Percentiles rank a stretch among this genome's conserved stretches.
Conservation (phyloP, 2,888 invertebrate genomes). For the Athalia circularis region DNA sequence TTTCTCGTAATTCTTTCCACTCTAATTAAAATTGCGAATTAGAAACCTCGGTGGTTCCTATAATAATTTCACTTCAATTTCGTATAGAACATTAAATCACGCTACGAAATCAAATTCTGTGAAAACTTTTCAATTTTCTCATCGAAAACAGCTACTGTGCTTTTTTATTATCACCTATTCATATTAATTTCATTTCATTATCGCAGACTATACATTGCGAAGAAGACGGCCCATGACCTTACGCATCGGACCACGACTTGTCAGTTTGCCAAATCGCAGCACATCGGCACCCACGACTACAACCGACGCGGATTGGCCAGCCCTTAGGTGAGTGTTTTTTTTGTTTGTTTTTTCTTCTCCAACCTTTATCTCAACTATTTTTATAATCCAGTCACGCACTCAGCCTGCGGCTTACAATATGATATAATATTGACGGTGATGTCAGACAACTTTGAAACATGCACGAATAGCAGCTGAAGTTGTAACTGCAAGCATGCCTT, state of each 20-base stretch:
- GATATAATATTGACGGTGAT: slow-evolving; percentile 18
- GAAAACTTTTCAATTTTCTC: no score
- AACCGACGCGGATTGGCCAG: slow-evolving; percentile 75
- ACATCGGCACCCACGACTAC: slow-evolving; percentile 74
- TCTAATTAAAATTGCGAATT: no score
- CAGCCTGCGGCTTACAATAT: slow-evolving; percentile 8
- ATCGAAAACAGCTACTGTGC: no score
- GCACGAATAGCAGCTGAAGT: neutral
- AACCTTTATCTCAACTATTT: slow-evolving; percentile 35
- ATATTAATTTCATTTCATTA: slow-evolving; percentile 35
- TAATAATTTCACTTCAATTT: no score
- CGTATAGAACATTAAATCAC: no score
- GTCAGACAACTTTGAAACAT: slow-evolving; percentile 23
- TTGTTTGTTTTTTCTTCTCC: neutral
- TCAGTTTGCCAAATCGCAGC: slow-evolving; percentile 75
- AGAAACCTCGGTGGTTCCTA: no score
- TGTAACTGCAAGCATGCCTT: neutral
- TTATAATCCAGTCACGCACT: slow-evolving; percentile 36
- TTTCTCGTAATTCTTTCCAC: no score
- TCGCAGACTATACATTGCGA: slow-evolving; percentile 74
- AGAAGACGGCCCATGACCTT: slow-evolving; percentile 76
- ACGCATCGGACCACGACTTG: slow-evolving; percentile 74
- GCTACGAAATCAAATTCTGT: no score
- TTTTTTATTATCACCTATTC: slow-evolving; percentile 4
- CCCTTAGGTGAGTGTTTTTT: slow-evolving; percentile 73